A percentile compares a stretch with the other conserved stretches of the same genome.
Conservation (phyloP, 2,888 invertebrate species). For the Napeogenes sylphis region DNA sequence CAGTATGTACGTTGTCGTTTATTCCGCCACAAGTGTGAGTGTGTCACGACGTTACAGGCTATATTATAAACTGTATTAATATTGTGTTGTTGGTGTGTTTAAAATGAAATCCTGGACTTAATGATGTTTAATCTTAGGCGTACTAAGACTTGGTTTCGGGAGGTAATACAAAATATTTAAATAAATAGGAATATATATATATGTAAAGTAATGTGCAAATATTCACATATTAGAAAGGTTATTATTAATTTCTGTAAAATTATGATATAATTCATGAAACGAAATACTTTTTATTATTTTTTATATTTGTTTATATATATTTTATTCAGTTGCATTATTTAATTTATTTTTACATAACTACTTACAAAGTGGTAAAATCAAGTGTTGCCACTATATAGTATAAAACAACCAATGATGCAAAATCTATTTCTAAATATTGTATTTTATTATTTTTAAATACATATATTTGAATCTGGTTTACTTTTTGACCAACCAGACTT, state of each 20-base stretch:
- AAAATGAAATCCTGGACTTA: slow-evolving; percentile 29
- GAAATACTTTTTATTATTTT: too few species aligned
- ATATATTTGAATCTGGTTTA: too few species aligned
- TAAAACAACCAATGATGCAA: background rate
- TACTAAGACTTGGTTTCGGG: slow-evolving; percentile 65
- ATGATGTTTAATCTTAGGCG: slow-evolving; percentile 53
- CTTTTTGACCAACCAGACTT: background rate
- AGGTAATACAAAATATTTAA: slow-evolving; percentile 43
- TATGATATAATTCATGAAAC: too few species aligned
- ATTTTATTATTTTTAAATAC: background rate
- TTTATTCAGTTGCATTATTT: background rate
- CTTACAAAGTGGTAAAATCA: too few species aligned
- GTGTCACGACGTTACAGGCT: slow-evolving; percentile 39
- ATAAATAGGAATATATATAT: background rate
- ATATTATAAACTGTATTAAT: slow-evolving; percentile 33
- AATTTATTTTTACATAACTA: too few species aligned
- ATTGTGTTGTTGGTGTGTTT: slow-evolving; percentile 21
- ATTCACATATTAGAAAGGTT: background rate
- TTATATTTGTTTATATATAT: slow-evolving; percentile 8
- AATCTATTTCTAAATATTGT: background rate
- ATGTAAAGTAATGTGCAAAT: background rate
- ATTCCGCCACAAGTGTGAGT: slow-evolving; percentile 37
- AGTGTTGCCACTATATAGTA: too few species aligned
- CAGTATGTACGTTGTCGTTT: slow-evolving; percentile 36
- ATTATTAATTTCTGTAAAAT: too few species aligned